These are phyloP conservation scores for Nineta flava DNA, from an alignment of 2,888 invertebrate genomes.

Conservation along the genomic window DNA sequence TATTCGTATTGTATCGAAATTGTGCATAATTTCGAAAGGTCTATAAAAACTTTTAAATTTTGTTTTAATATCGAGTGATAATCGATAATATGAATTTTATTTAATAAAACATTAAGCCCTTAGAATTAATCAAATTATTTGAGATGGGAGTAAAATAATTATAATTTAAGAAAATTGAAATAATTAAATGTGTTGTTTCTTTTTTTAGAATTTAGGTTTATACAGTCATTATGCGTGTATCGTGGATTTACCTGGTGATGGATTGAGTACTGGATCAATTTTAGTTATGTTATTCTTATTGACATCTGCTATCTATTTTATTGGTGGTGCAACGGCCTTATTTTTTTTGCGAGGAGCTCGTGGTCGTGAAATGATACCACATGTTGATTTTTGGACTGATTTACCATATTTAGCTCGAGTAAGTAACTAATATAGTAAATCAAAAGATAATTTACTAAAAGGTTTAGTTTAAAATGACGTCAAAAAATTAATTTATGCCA, in stretches of 20 bases:
- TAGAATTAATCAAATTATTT: too few species aligned
- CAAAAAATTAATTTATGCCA: too few species aligned
- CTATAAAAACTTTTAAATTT: too few species aligned
- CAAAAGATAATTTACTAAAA: too few species aligned
- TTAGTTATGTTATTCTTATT: constrained; percentile 46
- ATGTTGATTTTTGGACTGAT: constrained; percentile 55
- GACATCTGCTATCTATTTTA: constrained; percentile 38
- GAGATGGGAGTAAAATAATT: too few species aligned
- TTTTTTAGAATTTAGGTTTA: constrained; percentile 33
- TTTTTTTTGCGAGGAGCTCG: constrained; percentile 53
- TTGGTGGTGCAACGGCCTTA: constrained; percentile 46
- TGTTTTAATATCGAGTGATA: too few species aligned
- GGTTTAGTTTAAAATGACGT: too few species aligned
- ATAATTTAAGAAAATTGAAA: neutral
- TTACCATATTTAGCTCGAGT: constrained; percentile 53
- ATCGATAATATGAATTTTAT: too few species aligned
- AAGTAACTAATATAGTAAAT: constrained; percentile 9
- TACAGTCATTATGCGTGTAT: constrained; percentile 35
- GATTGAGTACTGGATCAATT: constrained; percentile 44
- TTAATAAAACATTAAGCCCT: too few species aligned
- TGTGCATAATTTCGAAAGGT: constrained; percentile 4
- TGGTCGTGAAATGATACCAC: constrained; percentile 57
- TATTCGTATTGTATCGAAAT: too few species aligned
- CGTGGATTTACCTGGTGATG: constrained; percentile 23
- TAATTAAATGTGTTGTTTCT: constrained; percentile 6